phyloP scores from a whole-genome alignment of 2,888 invertebrate species.

The Gari tellinella region DNA sequence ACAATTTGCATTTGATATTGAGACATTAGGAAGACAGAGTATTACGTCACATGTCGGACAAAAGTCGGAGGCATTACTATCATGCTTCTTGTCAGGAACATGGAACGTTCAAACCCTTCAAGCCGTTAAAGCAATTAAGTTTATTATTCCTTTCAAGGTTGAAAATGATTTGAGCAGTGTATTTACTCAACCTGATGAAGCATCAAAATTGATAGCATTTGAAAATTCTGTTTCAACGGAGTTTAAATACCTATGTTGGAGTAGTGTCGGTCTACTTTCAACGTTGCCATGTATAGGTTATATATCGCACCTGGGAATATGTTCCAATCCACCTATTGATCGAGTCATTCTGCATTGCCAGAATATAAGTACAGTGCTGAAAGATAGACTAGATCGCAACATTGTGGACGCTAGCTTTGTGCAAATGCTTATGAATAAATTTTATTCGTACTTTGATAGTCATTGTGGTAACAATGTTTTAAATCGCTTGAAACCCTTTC shows the following conservation, averaged over 20 bases:
- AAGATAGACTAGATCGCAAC: conserved; percentile 2
- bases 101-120: conserved; percentile 22
- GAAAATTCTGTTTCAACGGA: conserved; percentile 2
- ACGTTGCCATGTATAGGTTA: background rate
- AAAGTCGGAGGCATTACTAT: background rate
- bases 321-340: conserved; percentile 1
- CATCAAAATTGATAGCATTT: conserved; percentile 26
- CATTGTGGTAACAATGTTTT: background rate
- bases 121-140: conserved; percentile 20
- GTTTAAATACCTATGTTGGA: conserved; percentile 24
- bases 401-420: background rate
- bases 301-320: conserved; percentile 12
- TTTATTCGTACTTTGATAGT: conserved; percentile 14
- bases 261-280: conserved; percentile 10
- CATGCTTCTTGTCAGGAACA: background rate
- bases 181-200: conserved; percentile 17
- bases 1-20: conserved; percentile 17
- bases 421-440: conserved; percentile 6
- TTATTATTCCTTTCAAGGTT: conserved; percentile 34
- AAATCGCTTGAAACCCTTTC: conserved; percentile 14
- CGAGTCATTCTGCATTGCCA: conserved; percentile 36
- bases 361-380: conserved; percentile 27
- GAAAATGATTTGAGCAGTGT: background rate
- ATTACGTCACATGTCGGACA: background rate
- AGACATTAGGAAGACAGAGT: background rate